These are phyloP conservation scores for Mionectes olivaceus DNA, from an alignment of 2,797 vertebrate genomes.

Conservation along the genomic window DNA sequence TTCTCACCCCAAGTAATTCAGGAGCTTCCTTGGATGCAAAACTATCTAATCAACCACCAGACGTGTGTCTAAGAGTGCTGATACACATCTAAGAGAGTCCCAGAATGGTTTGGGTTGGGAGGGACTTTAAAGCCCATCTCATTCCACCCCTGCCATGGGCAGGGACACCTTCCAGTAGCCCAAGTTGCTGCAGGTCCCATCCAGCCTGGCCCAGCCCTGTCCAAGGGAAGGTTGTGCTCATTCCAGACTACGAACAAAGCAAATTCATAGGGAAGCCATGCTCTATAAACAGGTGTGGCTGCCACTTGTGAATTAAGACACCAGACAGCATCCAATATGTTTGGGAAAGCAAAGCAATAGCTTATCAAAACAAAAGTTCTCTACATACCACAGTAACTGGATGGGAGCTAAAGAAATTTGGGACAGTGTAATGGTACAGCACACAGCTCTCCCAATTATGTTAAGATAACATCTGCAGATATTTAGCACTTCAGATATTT, in stretches of 20 bases:
- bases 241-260: background rate
- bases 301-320: background rate
- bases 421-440: background rate
- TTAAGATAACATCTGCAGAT: conserved; percentile 60
- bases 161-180: background rate
- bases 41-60: background rate
- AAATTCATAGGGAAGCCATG: background rate
- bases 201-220: background rate
- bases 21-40: background rate
- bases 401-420: background rate
- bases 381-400: background rate
- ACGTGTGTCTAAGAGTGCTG: background rate
- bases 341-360: background rate
- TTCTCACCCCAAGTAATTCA: background rate
- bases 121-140: background rate
- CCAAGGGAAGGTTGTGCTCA: background rate
- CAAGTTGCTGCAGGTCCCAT: background rate
- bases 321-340: background rate
- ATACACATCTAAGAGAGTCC: background rate
- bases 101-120: background rate
- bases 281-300: background rate
- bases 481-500: conserved; percentile 45
- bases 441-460: background rate
- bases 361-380: background rate
- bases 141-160: background rate